phyloP scores from a whole-genome alignment of 2,888 invertebrate genomes.

The Caenorhabditis doughertyi region DNA sequence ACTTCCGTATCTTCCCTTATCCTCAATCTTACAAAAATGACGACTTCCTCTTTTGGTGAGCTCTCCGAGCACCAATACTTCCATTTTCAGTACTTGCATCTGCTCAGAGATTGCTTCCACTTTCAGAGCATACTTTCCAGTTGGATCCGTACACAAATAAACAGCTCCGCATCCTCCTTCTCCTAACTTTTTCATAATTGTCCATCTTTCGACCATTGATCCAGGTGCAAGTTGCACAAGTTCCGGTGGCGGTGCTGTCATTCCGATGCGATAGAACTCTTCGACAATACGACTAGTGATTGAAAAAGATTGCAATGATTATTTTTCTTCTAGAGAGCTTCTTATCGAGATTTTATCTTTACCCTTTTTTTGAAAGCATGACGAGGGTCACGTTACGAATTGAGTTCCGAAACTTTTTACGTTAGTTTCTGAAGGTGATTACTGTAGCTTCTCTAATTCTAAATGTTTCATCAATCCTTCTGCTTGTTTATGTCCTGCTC shows the following conservation, averaged over 20 bases:
- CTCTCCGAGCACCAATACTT: slow-evolving; percentile 65
- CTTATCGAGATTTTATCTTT: too few species aligned
- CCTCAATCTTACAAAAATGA: slow-evolving; percentile 75
- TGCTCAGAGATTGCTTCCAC: background rate
- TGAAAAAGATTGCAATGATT: background rate
- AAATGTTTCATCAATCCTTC: too few species aligned
- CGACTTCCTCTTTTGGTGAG: slow-evolving; percentile 69
- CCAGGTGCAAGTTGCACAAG: slow-evolving; percentile 77
- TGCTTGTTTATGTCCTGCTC: too few species aligned
- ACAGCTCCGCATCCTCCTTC: slow-evolving; percentile 79
- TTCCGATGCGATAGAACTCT: slow-evolving; percentile 37
- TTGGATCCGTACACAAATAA: slow-evolving; percentile 43
- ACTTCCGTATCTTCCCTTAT: slow-evolving; percentile 73
- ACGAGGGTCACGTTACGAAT: too few species aligned
- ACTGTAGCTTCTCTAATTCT: too few species aligned
- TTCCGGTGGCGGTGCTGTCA: slow-evolving; percentile 67
- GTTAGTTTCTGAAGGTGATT: too few species aligned
- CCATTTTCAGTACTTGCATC: background rate
- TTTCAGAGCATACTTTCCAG: background rate
- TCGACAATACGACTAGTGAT: slow-evolving; percentile 49
- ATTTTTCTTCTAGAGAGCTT: background rate
- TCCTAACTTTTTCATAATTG: slow-evolving; percentile 78
- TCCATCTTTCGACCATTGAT: slow-evolving; percentile 76
- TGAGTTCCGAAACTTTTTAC: too few species aligned
- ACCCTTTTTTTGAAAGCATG: too few species aligned